A percentile compares a stretch with the other conserved stretches of the same genome.
These are phyloP conservation scores for Gryllus longicercus DNA, from an alignment of 2,888 invertebrate species.

Conservation along the genomic window DNA sequence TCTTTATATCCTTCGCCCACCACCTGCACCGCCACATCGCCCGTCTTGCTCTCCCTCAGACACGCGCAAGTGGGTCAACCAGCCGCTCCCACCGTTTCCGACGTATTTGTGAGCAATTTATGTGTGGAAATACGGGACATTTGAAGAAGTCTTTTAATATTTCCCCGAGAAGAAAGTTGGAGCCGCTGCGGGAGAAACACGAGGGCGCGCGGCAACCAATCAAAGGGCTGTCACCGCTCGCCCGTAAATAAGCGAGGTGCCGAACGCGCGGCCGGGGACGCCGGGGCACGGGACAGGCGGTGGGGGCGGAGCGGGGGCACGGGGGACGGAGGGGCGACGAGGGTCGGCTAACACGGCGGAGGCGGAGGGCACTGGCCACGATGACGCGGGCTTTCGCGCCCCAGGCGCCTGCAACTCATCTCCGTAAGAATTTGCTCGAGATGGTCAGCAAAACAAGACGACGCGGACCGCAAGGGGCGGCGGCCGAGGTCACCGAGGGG, in stretches of 20 bases:
- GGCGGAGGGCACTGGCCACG: not conserved
- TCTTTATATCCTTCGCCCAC: no score
- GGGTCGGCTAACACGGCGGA: not conserved
- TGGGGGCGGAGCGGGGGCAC: not conserved
- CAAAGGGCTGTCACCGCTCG: not conserved
- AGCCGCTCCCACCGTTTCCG: not conserved
- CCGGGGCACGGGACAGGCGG: no score
- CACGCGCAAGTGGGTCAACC: not conserved
- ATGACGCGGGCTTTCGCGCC: not conserved
- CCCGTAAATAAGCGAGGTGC: conserved; percentile 17
- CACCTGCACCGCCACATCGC: no score
- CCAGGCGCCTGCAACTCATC: not conserved
- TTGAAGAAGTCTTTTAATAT: not conserved
- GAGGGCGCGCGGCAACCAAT: not conserved
- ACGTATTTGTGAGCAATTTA: not conserved
- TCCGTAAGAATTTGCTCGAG: not conserved
- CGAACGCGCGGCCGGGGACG: not conserved
- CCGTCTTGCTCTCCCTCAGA: not conserved
- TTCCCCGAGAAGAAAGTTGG: not conserved
- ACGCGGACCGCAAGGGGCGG: not conserved
- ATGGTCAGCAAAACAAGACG: not conserved
- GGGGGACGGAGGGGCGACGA: no score
- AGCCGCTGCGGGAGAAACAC: not conserved
- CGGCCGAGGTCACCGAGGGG: no score
- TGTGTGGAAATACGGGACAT: not conserved